Percentiles rank a stretch among this genome's conserved stretches.
phyloP scores from a whole-genome alignment of 2,797 vertebrate genomes.

The Gambusia yucatana region DNA sequence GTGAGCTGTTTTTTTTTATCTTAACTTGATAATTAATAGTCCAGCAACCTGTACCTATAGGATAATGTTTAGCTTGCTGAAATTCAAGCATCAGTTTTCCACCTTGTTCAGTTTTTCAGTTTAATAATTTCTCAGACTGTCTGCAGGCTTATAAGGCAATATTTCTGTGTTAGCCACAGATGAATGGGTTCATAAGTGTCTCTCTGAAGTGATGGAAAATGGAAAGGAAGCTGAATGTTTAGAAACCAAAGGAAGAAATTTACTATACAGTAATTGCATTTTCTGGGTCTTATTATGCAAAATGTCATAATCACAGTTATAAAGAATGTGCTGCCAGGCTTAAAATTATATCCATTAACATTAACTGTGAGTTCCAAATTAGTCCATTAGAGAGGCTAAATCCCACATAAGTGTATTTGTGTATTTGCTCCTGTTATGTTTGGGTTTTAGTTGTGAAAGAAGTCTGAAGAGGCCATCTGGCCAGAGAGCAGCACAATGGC shows the following conservation, averaged over 20 bases:
- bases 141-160: constrained; percentile 16
- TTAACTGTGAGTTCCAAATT: constrained; percentile 56
- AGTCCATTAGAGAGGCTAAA: constrained; percentile 48
- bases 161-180: constrained; percentile 19
- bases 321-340: constrained; percentile 42
- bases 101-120: not conserved
- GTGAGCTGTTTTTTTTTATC: not conserved
- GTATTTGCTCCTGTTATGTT: constrained; percentile 35
- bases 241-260: constrained; percentile 18
- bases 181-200: constrained; percentile 35
- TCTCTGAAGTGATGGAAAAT: constrained; percentile 31
- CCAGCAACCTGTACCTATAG: not conserved
- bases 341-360: constrained; percentile 53
- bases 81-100: not conserved
- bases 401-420: constrained; percentile 30
- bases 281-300: constrained; percentile 42
- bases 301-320: constrained; percentile 42
- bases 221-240: constrained; percentile 36
- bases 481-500: constrained; percentile 85
- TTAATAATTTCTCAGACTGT: constrained; percentile 20
- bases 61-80: not conserved
- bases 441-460: constrained; percentile 47
- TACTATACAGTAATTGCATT: constrained; percentile 49
- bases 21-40: not conserved
- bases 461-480: constrained; percentile 91